phyloP scores from a whole-genome alignment of 1,140 invertebrate species.

The Drosophila truncata region DNA sequence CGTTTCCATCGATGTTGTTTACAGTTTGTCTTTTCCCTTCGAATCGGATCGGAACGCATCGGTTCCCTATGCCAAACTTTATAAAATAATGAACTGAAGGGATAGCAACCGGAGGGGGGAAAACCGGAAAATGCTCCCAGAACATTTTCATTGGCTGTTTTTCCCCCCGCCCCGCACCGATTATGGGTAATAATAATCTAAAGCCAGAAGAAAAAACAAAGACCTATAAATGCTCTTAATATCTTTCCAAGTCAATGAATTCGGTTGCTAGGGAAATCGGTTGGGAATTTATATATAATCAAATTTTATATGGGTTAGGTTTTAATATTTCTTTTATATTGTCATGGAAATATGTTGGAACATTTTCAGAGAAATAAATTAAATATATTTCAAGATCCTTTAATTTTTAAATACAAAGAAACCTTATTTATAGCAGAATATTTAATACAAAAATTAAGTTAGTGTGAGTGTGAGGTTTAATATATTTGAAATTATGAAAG shows the following conservation, averaged over 20 bases:
- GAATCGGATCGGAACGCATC: conserved; percentile 5
- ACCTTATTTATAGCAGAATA: too few relatives aligned
- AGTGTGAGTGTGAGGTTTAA: too few relatives aligned
- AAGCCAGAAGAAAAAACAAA: background rate
- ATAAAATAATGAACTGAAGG: conserved; percentile 37
- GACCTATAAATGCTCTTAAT: conserved; percentile 10
- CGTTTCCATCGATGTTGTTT: conserved; percentile 35
- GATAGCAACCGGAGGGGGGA: conserved; percentile 3
- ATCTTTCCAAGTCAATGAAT: conserved; percentile 12
- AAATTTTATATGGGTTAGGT: background rate
- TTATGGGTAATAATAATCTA: conserved; percentile 21
- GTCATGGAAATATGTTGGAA: background rate
- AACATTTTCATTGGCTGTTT: conserved; percentile 24
- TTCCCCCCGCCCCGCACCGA: background rate
- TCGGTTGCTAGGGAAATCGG: background rate
- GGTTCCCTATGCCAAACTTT: conserved; percentile 37
- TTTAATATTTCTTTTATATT: background rate
- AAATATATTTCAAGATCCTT: too few relatives aligned
- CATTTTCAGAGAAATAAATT: too few relatives aligned
- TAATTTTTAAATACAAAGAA: background rate
- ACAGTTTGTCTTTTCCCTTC: conserved; percentile 31
- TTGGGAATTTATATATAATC: background rate
- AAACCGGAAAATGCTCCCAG: conserved; percentile 13
- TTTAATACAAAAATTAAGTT: too few relatives aligned
- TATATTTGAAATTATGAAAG: too few relatives aligned